Conservation (phyloP, 1,140 invertebrate genomes). For the Portunus trituberculatus region DNA sequence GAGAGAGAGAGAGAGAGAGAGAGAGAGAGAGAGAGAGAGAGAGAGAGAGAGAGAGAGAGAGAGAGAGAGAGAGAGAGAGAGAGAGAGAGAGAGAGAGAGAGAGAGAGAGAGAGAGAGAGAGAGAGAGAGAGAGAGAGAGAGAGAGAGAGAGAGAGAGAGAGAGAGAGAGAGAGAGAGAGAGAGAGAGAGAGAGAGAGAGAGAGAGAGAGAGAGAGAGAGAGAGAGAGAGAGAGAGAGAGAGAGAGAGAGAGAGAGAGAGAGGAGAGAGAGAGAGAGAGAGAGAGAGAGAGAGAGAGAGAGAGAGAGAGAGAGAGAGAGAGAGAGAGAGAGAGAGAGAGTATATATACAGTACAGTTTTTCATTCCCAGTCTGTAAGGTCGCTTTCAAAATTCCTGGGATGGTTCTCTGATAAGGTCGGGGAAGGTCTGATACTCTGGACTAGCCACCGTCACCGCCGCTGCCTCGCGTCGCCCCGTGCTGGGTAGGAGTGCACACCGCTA, state of each 20-base stretch:
- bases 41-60: background rate
- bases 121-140: background rate
- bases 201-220: background rate
- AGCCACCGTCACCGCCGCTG: too few relatives aligned
- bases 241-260: background rate
- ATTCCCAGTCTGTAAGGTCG: background rate
- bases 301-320: background rate
- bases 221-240: background rate
- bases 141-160: background rate
- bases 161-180: background rate
- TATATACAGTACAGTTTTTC: background rate
- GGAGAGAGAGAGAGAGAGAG: background rate
- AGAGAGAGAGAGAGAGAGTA: background rate
- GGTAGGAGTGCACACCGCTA: too few relatives aligned
- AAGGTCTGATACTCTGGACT: too few relatives aligned
- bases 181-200: too few relatives aligned
- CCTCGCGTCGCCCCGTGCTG: too few relatives aligned
- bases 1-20: background rate
- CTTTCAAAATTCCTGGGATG: conserved; percentile 36
- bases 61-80: too few relatives aligned
- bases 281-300: too few relatives aligned
- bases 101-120: background rate
- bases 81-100: background rate
- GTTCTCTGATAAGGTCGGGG: background rate
- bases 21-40: background rate